Conservation (phyloP, 2,888 invertebrate species). For the Adela reaumurella region DNA sequence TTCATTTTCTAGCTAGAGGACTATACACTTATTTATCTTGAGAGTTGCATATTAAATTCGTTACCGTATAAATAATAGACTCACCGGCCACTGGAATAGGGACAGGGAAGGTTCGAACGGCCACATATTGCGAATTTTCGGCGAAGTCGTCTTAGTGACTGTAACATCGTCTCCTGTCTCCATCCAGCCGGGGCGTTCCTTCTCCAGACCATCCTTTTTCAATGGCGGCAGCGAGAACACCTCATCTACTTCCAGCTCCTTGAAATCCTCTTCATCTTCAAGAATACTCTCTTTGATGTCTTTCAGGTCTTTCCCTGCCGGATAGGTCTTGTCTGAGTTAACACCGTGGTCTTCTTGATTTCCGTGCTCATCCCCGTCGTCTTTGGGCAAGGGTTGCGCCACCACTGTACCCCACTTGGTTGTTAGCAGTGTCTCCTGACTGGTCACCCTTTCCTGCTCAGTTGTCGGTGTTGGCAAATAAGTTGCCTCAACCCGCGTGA, state of each 20-base stretch:
- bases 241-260: conserved; percentile 44
- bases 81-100: conserved; percentile 65
- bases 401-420: neutral
- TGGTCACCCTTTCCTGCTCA: neutral
- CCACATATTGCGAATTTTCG: conserved; percentile 28
- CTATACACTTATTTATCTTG: too few relatives aligned
- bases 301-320: conserved; percentile 27
- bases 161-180: conserved; percentile 27
- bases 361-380: neutral
- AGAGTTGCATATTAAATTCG: too few relatives aligned
- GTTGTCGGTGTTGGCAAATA: neutral
- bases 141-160: conserved; percentile 27
- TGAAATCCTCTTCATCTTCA: conserved; percentile 47
- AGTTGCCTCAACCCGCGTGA: too few relatives aligned
- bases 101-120: conserved; percentile 63
- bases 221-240: conserved; percentile 42
- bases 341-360: conserved; percentile 1
- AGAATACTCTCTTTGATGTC: conserved; percentile 42
- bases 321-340: conserved; percentile 35
- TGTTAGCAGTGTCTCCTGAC: neutral
- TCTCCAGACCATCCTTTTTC: conserved; percentile 23
- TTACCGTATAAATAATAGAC: conserved; percentile 15
- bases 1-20: too few relatives aligned
- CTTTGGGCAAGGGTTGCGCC: neutral
- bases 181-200: conserved; percentile 14